Conservation (phyloP, 1,140 invertebrate genomes). For the Lysiphlebus fabarum region DNA sequence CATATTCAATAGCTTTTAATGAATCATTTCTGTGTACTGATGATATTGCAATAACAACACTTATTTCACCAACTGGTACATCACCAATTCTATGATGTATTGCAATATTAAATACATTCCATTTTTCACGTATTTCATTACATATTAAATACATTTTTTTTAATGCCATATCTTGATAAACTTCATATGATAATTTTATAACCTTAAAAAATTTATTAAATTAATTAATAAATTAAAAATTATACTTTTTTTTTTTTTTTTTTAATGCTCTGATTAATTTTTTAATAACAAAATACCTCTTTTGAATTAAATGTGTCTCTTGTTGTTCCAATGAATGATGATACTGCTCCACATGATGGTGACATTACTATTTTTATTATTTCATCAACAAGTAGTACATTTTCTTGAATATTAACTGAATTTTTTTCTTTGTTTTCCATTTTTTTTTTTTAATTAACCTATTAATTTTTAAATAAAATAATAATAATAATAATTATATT, state of each 20-base stretch:
- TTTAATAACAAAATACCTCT: constrained; percentile 56
- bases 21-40: constrained; percentile 83
- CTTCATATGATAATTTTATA: constrained; percentile 83
- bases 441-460: neutral
- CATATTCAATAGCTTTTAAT: constrained; percentile 76
- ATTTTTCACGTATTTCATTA: constrained; percentile 65
- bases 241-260: constrained; percentile 17
- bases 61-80: constrained; percentile 85
- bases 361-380: constrained; percentile 67
- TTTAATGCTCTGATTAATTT: constrained; percentile 3
- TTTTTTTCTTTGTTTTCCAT: constrained; percentile 44
- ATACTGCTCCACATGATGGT: constrained; percentile 80
- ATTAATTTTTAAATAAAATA: too few species aligned
- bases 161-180: constrained; percentile 87
- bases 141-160: constrained; percentile 82
- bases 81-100: constrained; percentile 79
- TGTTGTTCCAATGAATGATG: constrained; percentile 88
- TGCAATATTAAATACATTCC: constrained; percentile 75
- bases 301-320: constrained; percentile 85
- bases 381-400: constrained; percentile 67
- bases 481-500: constrained; percentile 3
- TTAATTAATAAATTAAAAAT: constrained; percentile 25
- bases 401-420: constrained; percentile 64
- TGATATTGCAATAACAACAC: constrained; percentile 86
- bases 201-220: constrained; percentile 59